These are phyloP conservation scores for Paramuricea clavata DNA, from an alignment of 92 coral and sea anemone species.

Conservation along the genomic window DNA sequence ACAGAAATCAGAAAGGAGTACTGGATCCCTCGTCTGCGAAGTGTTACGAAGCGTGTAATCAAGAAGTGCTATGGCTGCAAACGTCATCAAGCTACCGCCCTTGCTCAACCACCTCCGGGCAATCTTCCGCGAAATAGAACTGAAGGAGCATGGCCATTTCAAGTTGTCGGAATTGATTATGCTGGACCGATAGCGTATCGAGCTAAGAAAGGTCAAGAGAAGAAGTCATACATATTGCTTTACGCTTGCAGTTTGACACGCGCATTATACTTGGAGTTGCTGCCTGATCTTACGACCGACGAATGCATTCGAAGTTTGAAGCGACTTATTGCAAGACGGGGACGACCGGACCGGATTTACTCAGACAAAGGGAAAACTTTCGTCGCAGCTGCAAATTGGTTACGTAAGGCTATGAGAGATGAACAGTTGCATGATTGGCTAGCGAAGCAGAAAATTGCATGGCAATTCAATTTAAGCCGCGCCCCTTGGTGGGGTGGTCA, in stretches of 20 bases:
- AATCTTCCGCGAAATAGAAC: not conserved
- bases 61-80: slow-evolving; percentile 15
- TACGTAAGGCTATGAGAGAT: too few relatives aligned
- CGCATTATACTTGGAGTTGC: not conserved
- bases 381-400: too few relatives aligned
- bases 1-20: not conserved
- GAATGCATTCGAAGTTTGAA: not conserved
- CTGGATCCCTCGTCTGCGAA: slow-evolving; percentile 16
- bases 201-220: not conserved
- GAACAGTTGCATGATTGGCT: too few relatives aligned
- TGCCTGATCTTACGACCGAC: not conserved
- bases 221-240: not conserved
- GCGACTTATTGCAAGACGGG: too few relatives aligned
- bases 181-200: too few relatives aligned
- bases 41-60: not conserved
- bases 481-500: too few relatives aligned
- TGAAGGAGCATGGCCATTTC: not conserved
- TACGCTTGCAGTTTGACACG: not conserved
- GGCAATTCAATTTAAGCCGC: too few relatives aligned
- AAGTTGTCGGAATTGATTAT: too few relatives aligned
- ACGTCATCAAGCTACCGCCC: not conserved
- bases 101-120: not conserved
- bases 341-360: too few relatives aligned
- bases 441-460: too few relatives aligned
- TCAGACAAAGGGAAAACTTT: slow-evolving; percentile 8